Evolutionary conservation across 2,797 vertebrate genomes (phyloP).

Genomic region (Myotis myotis): DNA sequence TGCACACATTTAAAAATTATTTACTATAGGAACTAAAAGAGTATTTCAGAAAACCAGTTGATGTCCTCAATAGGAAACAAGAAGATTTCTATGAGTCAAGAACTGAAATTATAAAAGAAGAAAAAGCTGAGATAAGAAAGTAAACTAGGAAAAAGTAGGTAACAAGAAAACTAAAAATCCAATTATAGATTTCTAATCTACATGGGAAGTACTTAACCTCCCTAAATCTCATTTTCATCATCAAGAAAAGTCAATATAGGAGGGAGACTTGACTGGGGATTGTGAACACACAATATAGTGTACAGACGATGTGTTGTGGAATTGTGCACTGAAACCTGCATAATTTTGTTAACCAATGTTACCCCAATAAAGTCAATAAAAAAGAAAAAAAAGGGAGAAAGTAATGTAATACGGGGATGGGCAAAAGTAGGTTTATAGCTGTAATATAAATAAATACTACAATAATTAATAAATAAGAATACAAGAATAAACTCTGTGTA

Average conservation of each 20-base stretch:
- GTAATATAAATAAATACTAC: neutral
- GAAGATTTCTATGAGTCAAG: neutral
- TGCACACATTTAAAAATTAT: neutral
- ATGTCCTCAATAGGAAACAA: neutral
- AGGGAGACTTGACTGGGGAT: neutral
- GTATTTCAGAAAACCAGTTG: conserved; percentile 29
- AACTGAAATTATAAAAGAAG: neutral
- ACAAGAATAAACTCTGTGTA: neutral
- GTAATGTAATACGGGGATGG: neutral
- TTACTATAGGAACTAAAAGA: neutral
- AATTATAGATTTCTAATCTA: neutral
- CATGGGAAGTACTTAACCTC: neutral
- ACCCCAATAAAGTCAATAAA: neutral
- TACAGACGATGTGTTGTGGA: neutral
- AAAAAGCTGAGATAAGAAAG: neutral
- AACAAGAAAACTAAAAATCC: neutral
- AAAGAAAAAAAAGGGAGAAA: neutral
- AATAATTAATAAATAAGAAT: neutral
- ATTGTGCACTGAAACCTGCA: neutral
- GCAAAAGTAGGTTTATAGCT: neutral
- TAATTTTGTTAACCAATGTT: neutral
- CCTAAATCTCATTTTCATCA: neutral
- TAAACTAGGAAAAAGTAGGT: neutral
- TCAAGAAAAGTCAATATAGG: neutral
- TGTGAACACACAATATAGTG: neutral